Percentiles rank a stretch among this genome's conserved stretches.
These are phyloP conservation scores for Candidula unifasciata DNA, from an alignment of 2,888 invertebrate species.

Conservation along the genomic window DNA sequence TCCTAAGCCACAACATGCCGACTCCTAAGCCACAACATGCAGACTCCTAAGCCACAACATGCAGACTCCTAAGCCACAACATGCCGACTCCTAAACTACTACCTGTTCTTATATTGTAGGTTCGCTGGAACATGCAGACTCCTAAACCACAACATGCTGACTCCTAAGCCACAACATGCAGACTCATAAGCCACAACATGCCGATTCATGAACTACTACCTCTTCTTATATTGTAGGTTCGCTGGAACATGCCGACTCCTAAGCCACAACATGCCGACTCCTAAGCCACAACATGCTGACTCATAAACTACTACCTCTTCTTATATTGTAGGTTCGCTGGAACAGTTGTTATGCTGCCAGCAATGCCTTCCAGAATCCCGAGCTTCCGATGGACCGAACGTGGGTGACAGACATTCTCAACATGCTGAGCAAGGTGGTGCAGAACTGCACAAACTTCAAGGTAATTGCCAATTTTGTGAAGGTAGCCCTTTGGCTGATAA, in stretches of 20 bases:
- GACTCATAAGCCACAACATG: too few relatives aligned
- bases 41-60: too few relatives aligned
- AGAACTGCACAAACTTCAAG: conserved; percentile 89
- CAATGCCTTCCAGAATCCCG: conserved; percentile 83
- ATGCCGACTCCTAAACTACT: not conserved
- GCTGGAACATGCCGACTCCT: conserved; percentile 90
- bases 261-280: not conserved
- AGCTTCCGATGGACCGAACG: conserved; percentile 70
- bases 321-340: conserved; percentile 84
- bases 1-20: too few relatives aligned
- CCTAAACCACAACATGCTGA: too few relatives aligned
- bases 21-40: too few relatives aligned
- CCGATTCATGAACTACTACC: too few relatives aligned
- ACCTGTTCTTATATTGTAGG: too few relatives aligned
- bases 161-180: not conserved
- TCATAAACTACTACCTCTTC: too few relatives aligned
- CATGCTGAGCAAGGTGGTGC: conserved; percentile 83
- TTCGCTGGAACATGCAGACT: too few relatives aligned
- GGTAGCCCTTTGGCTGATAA: too few relatives aligned
- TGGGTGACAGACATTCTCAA: conserved; percentile 81
- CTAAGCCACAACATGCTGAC: too few relatives aligned
- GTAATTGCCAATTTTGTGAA: too few relatives aligned
- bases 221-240: conserved; percentile 79
- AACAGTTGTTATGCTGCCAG: conserved; percentile 93
- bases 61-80: not conserved